Evolutionary conservation across 2,888 invertebrate species (phyloP).

Genomic region (Rhagonycha lutea): DNA sequence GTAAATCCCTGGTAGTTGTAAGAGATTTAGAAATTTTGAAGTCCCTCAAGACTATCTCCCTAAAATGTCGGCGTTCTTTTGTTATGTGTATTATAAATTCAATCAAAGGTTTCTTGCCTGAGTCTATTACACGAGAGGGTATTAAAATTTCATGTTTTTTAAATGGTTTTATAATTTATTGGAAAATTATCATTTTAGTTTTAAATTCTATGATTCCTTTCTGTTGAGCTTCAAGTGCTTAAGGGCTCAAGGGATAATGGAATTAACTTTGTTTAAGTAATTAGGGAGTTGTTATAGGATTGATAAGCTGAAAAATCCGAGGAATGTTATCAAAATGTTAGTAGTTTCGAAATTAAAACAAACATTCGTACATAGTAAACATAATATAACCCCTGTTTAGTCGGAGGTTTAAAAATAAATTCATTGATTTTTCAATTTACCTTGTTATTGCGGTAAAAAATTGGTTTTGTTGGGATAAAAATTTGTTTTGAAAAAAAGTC

Average conservation of each 20-base stretch:
- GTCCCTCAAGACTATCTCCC: not conserved
- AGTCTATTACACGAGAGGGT: not conserved
- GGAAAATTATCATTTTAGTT: not conserved
- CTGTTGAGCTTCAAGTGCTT: not conserved
- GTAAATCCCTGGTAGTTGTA: not conserved
- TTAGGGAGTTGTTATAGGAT: not conserved
- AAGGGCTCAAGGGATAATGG: not conserved
- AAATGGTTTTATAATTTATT: not conserved
- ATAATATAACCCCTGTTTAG: not conserved
- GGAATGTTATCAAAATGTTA: not conserved
- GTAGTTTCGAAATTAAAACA: not conserved
- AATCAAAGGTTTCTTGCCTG: not conserved
- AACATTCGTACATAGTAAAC: not conserved
- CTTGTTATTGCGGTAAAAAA: conserved; percentile 32
- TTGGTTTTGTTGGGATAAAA: conserved; percentile 39
- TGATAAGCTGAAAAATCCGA: not conserved
- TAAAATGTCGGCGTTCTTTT: not conserved
- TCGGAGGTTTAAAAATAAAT: not conserved
- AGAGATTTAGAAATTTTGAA: not conserved
- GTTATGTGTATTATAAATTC: not conserved
- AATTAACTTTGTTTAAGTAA: not conserved
- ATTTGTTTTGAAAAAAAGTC: conserved; percentile 43
- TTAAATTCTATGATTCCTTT: not conserved
- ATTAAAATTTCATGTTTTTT: not conserved
- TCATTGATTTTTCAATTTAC: not conserved